Base-by-base conservation (phyloP, 1,140 invertebrate genomes). In the Heterodera schachtii region DNA sequence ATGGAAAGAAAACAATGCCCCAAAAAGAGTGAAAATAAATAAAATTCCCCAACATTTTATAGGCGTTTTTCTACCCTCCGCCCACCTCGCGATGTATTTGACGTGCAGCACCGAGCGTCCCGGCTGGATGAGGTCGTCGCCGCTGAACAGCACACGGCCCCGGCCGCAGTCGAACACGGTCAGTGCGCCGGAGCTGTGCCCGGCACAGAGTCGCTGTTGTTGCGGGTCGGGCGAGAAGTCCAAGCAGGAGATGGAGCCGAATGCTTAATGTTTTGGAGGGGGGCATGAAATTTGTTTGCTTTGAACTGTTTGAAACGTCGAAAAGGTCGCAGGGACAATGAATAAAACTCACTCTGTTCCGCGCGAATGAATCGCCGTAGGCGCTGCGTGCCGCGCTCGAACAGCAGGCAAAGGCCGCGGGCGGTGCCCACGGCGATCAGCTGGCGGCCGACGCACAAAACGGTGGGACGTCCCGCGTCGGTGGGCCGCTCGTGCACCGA, bases 91-190 rank as follows among this genome's bases (percentile, higher is more conserved):
- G 9, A 84, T 70, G 74, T 85, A 85, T 75, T 79, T 70, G 44
- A 86, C 81, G 76, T 87, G 86, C 21, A 87, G 67, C 57, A 87
- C 75, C 70, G 86, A 86, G 21, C 82, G 84, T 8, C 86, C 86
- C 19, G 83, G 82, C 47, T 87, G 86, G 16, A 85, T 84, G 57
- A 82, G 75, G 70, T 85, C 84, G 44, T 67, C 44, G 19, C n/a
- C 60, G 19, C 79, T 44, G 46, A 82, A 49, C 41, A 85, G 60
- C 31, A 85, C 41, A 71, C 85, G 85, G 19, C 78, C n/a, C 44
- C 67, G 43, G 3, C 83, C 41, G 43, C 64, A 82, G 6, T 71
- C 64, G 47, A 86, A 84, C 60, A 85, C 74, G 11, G 60, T 21
- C 41, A 85, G 21, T 21, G 71, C 79, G 0, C 84, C 85, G 69